phyloP scores from a whole-genome alignment of 2,797 vertebrate genomes.

The Sebastes oblongus region DNA sequence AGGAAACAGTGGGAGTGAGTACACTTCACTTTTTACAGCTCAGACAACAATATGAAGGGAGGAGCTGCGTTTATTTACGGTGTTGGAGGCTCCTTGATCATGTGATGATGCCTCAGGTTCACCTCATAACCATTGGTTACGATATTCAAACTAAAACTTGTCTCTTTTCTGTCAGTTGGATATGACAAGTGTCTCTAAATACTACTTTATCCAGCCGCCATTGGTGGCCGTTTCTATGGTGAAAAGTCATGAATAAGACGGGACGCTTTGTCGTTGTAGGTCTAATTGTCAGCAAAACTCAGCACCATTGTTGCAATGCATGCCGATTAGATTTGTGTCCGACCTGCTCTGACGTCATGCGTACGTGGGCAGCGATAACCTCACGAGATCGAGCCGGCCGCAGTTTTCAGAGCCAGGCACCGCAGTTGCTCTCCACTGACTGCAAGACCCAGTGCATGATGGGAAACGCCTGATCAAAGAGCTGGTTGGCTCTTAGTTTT shows the following conservation, averaged over 20 bases:
- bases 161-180: neutral
- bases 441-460: too few species aligned
- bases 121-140: neutral
- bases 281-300: too few species aligned
- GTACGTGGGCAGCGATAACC: too few species aligned
- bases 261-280: neutral
- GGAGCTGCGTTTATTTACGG: neutral
- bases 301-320: too few species aligned
- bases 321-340: too few species aligned
- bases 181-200: neutral
- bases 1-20: slow-evolving; percentile 93
- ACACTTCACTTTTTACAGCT: neutral
- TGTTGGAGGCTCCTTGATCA: neutral
- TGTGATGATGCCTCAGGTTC: neutral
- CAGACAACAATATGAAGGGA: neutral
- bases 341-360: too few species aligned
- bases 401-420: neutral
- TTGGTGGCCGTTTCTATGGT: neutral
- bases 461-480: too few species aligned
- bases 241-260: neutral
- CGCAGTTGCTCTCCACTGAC: too few species aligned
- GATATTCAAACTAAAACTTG: neutral
- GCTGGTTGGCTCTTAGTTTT: too few species aligned
- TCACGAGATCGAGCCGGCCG: too few species aligned
- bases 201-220: neutral